phyloP scores from a whole-genome alignment of 2,797 vertebrate species.

The Urophycis tenuis region DNA sequence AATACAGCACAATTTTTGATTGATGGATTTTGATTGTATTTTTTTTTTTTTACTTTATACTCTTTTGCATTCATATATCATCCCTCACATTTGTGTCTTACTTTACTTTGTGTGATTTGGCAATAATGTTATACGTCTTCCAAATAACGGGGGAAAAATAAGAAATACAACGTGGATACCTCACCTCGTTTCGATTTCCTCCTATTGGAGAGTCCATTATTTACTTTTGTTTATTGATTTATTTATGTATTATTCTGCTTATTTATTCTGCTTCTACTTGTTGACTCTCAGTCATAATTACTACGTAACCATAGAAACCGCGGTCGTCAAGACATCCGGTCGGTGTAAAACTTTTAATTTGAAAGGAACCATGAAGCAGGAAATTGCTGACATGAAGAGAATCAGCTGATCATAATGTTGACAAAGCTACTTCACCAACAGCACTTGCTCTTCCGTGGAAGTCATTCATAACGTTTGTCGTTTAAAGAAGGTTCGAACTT shows the following conservation, averaged over 20 bases:
- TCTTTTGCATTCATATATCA: not conserved
- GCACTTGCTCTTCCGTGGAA: not conserved
- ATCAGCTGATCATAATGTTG: constrained; percentile 65
- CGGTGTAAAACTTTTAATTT: constrained; percentile 51
- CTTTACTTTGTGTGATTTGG: not conserved
- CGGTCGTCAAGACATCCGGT: not conserved
- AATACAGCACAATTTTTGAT: too few relatives aligned
- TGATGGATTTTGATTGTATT: not conserved
- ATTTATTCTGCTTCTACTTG: not conserved
- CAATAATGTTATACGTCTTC: not conserved
- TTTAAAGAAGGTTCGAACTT: not conserved
- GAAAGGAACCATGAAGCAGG: constrained; percentile 39
- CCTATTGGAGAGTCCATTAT: not conserved
- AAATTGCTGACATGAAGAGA: constrained; percentile 10
- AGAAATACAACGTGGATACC: not conserved
- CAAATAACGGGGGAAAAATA: not conserved
- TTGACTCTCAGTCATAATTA: not conserved
- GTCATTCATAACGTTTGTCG: not conserved
- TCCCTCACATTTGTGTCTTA: not conserved
- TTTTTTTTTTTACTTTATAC: not conserved
- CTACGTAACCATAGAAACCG: not conserved
- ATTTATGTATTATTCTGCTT: too few relatives aligned
- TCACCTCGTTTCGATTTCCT: not conserved
- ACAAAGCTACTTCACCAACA: constrained; percentile 23
- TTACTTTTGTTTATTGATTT: not conserved